A percentile compares a stretch with the other conserved stretches of the same genome.
These are phyloP conservation scores for Hypomesus transpacificus DNA, from an alignment of 2,113 vertebrate species.

Conservation along the genomic window DNA sequence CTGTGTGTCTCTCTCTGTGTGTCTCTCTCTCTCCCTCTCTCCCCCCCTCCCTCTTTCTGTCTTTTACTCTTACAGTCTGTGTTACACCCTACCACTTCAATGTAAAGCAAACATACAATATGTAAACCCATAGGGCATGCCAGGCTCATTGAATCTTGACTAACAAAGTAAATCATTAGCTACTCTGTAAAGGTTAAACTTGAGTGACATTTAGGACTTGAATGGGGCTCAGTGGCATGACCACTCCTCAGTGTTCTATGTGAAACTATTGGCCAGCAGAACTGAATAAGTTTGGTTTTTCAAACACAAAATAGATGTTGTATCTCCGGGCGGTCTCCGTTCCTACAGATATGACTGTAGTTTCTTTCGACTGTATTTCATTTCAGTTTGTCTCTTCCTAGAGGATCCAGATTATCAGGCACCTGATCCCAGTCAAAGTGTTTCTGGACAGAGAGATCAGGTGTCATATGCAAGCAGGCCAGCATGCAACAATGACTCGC, in stretches of 20 bases:
- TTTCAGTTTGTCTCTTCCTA: too few relatives aligned
- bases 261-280: too few relatives aligned
- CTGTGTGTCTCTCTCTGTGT: neutral
- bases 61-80: neutral
- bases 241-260: neutral
- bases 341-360: too few relatives aligned
- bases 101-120: neutral
- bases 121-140: neutral
- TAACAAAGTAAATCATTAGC: neutral
- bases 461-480: constrained; percentile 55
- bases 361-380: too few relatives aligned
- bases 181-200: neutral
- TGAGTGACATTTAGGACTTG: neutral
- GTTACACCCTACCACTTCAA: neutral
- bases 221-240: neutral
- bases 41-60: neutral
- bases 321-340: too few relatives aligned
- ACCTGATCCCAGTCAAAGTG: constrained; percentile 55
- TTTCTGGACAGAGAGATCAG: constrained; percentile 56
- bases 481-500: constrained; percentile 51
- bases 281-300: neutral
- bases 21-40: neutral
- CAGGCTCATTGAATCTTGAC: neutral
- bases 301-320: neutral
- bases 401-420: constrained; percentile 38